Conservation (phyloP, 2,797 vertebrate genomes). For the Poeciliopsis presidionis region DNA sequence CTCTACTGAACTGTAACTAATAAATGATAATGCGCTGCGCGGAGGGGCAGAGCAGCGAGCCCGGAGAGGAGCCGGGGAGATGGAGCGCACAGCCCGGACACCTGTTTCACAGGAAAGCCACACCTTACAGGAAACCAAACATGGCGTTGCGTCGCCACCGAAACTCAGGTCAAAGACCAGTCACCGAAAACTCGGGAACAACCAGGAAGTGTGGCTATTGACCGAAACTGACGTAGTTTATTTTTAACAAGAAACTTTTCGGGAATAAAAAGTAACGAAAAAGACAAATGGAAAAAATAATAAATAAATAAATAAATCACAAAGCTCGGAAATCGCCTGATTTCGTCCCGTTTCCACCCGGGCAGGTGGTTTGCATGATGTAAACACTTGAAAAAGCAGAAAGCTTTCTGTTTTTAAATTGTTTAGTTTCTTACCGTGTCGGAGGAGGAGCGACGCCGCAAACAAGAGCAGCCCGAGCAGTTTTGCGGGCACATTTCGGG, state of each 20-base stretch:
- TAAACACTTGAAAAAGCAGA: constrained; percentile 4
- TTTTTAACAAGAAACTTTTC: neutral
- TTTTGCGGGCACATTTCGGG: constrained; percentile 48
- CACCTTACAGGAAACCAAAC: constrained; percentile 70
- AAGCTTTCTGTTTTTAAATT: constrained; percentile 13
- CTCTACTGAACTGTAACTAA: constrained; percentile 58
- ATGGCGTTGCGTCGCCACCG: constrained; percentile 76
- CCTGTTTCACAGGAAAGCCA: constrained; percentile 64
- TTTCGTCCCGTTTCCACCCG: constrained; percentile 25
- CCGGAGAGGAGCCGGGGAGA: neutral
- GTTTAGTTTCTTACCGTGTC: constrained; percentile 71
- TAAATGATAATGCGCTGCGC: constrained; percentile 45
- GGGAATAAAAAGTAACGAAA: neutral
- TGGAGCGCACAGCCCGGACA: constrained; percentile 29
- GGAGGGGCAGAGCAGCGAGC: constrained; percentile 8
- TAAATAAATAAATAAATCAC: too few relatives aligned
- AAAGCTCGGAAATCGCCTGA: constrained; percentile 42
- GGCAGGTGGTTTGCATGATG: constrained; percentile 45
- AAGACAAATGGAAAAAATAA: too few relatives aligned
- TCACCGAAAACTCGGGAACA: neutral
- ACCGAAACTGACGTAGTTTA: neutral
- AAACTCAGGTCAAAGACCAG: constrained; percentile 70
- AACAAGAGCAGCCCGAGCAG: constrained; percentile 63
- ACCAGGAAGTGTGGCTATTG: fast-evolving
- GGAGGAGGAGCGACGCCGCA: constrained; percentile 48